Percentiles rank a stretch among this genome's conserved stretches.
These are phyloP conservation scores for Elephantulus edwardii DNA, from an alignment of 2,113 vertebrate genomes.

Conservation along the genomic window DNA sequence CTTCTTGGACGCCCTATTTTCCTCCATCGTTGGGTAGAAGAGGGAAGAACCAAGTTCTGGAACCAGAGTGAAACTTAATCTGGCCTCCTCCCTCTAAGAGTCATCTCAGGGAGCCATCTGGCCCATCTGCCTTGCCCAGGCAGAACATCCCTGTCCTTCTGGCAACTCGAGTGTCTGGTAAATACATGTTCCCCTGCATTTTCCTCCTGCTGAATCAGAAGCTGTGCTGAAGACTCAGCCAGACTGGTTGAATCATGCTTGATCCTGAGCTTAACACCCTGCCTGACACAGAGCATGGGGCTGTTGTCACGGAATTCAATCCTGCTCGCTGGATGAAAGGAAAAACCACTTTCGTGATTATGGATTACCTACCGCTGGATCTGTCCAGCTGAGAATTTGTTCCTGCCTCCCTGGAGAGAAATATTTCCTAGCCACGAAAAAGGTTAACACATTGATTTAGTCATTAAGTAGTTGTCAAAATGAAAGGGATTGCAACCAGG, in stretches of 20 bases:
- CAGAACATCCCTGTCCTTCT: background rate
- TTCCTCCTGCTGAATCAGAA: slow-evolving; percentile 47
- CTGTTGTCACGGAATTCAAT: background rate
- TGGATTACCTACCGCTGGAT: background rate
- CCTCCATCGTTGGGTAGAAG: background rate
- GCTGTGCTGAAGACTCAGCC: background rate
- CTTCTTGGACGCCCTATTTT: background rate
- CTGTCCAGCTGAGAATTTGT: background rate
- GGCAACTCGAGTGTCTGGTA: background rate
- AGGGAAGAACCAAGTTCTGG: background rate
- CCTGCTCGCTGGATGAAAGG: background rate
- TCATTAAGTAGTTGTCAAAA: background rate
- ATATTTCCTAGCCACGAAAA: background rate
- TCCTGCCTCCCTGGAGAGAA: background rate
- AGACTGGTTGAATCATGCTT: background rate
- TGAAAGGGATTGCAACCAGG: background rate
- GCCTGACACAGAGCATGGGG: background rate
- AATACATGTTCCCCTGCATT: background rate
- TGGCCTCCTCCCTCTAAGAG: background rate
- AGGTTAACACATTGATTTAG: background rate
- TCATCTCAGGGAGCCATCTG: background rate
- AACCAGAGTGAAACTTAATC: background rate
- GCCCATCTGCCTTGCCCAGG: no score
- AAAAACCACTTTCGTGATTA: background rate
- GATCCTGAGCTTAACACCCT: background rate